These are phyloP conservation scores for Mastomys coucha DNA, from an alignment of 2,113 vertebrate genomes.

Conservation along the genomic window DNA sequence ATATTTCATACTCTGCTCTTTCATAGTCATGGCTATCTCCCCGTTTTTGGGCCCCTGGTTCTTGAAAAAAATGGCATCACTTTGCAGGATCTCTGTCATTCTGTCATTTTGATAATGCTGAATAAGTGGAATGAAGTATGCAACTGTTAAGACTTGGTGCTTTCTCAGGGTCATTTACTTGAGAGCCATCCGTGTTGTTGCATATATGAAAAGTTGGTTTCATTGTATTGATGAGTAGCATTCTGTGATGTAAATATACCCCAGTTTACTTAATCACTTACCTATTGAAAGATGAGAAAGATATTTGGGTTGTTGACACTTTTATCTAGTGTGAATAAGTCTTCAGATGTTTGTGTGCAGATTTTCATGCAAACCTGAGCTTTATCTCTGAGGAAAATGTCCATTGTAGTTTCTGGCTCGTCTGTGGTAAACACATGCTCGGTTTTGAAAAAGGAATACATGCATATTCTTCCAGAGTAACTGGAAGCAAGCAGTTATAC, in stretches of 20 bases:
- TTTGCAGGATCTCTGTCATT: neutral
- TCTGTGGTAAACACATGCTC: neutral
- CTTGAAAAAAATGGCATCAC: neutral
- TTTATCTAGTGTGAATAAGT: neutral
- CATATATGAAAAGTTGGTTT: neutral
- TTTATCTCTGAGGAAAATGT: slow-evolving; percentile 21
- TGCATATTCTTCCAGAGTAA: neutral
- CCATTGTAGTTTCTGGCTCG: neutral
- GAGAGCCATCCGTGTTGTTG: neutral
- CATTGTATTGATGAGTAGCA: neutral
- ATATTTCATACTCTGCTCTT: neutral
- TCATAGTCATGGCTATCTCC: neutral
- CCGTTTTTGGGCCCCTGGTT: neutral
- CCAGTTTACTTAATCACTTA: neutral
- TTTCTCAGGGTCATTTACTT: slow-evolving; percentile 12
- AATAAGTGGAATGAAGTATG: neutral
- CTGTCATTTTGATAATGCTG: neutral
- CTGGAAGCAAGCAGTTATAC: neutral
- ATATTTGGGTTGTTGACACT: neutral
- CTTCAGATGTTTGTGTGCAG: neutral
- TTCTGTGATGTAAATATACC: neutral
- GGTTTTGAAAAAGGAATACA: neutral
- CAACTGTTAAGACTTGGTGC: neutral
- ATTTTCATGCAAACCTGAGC: slow-evolving; percentile 8
- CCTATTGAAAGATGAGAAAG: neutral